Conservation (phyloP, 2,113 vertebrate genomes). For the Brachyhypopomus occidentalis region DNA sequence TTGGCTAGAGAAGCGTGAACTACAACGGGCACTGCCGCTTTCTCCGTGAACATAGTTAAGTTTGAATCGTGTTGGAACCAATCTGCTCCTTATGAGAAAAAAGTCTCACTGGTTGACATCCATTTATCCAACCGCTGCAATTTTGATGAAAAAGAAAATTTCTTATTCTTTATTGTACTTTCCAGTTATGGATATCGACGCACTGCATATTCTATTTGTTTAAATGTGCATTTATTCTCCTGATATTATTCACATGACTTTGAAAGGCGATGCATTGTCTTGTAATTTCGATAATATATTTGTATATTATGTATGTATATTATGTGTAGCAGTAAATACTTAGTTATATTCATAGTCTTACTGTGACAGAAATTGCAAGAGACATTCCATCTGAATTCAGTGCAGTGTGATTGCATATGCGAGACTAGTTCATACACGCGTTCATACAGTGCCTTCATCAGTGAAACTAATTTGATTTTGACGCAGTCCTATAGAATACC, state of each 20-base stretch:
- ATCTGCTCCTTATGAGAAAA: no score
- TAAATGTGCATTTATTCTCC: no score
- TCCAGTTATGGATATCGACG: no score
- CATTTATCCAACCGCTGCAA: neutral
- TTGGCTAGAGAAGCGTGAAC: neutral
- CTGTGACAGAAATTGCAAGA: neutral
- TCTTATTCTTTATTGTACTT: no score
- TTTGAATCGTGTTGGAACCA: neutral
- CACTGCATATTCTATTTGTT: no score
- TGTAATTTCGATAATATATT: no score
- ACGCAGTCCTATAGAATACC: neutral
- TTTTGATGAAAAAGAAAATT: neutral
- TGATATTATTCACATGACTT: no score
- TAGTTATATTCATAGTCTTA: neutral
- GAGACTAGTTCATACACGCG: neutral
- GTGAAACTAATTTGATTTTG: neutral
- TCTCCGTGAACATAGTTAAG: neutral
- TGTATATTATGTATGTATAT: no score
- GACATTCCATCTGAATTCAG: neutral
- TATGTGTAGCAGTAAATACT: no score
- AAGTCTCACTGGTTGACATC: neutral
- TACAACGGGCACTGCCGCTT: neutral
- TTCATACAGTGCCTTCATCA: neutral
- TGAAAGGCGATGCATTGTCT: no score
- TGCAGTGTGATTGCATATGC: conserved; percentile 11